phyloP scores from a whole-genome alignment of 2,888 invertebrate genomes.

The Elgonia sp. region DNA sequence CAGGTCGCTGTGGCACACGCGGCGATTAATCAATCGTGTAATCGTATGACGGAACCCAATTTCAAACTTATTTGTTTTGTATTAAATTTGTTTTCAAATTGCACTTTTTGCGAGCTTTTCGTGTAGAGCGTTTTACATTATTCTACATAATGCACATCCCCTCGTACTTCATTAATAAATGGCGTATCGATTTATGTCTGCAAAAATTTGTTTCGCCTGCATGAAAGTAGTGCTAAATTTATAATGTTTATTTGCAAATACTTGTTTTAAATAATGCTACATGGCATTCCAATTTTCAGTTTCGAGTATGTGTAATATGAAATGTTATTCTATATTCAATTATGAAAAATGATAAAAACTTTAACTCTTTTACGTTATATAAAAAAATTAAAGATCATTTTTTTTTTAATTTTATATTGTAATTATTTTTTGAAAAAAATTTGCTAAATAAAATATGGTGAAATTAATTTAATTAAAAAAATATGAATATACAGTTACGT shows the following conservation, averaged over 20 bases:
- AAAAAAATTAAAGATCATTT: no score
- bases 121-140: neutral
- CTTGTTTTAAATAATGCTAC: constrained; percentile 39
- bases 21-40: no score
- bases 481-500: no score
- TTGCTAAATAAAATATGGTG: no score
- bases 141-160: constrained; percentile 16
- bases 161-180: constrained; percentile 43
- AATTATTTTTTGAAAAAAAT: no score
- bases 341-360: no score
- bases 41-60: no score
- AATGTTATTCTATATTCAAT: no score
- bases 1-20: no score
- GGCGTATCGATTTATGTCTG: constrained; percentile 23
- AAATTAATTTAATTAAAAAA: no score
- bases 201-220: constrained; percentile 38
- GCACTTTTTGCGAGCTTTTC: constrained; percentile 13
- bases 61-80: neutral
- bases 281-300: constrained; percentile 24
- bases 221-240: constrained; percentile 17
- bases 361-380: no score
- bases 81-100: neutral
- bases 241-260: constrained; percentile 43
- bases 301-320: neutral
- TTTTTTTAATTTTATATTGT: no score